Base-by-base conservation (phyloP, 1,140 invertebrate genomes). In the Ostrea edulis region DNA sequence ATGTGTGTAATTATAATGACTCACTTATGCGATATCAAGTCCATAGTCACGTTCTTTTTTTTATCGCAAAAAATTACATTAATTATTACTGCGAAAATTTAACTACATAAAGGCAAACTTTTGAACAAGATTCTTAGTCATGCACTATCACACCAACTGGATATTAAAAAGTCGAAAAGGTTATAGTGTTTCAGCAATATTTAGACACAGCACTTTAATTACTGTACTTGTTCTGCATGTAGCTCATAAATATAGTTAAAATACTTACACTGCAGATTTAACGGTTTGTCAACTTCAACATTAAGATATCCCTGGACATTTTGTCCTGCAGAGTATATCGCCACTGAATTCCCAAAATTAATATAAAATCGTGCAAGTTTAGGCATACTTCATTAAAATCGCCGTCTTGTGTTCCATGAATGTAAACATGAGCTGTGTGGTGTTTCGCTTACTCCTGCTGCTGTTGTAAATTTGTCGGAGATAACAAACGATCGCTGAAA, bases 291-390 rank as follows among this genome's bases (percentile, higher is more conserved):
- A n/a, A 83, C 44, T 5, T 83, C 82, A 53, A 83, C 44, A 20
- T 83, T 83, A 22, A 83, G 82, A 44, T 83, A 83, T 52, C 82
- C 82, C 20, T 83, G 35, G 44, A 83, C 44, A 52, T n/a, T 52
- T 25, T 83, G 82, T 52, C 82, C 82, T 22, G 82, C 17, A 11
- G 20, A 53, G 22, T 83, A 83, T 22, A 83, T 51, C 14, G 44
- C 35, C 14, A 53, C 82, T 4, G 82, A 44, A 54, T 83, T 83
- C 20, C 82, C 82, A 52, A 83, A 83, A 54, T 83, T 83, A 25
- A 83, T 83, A 52, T 83, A 83, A 83, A 83, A 83, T 52, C 44
- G 44, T 20, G 44, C 52, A 22, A 83, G 44, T 83, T 83, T 83
- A 77, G 68, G 68, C 68, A 77, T 77, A 77, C 68, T 77, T 77